phyloP scores from a whole-genome alignment of 1,140 invertebrate species.

The Trichomalopsis sarcophagae region DNA sequence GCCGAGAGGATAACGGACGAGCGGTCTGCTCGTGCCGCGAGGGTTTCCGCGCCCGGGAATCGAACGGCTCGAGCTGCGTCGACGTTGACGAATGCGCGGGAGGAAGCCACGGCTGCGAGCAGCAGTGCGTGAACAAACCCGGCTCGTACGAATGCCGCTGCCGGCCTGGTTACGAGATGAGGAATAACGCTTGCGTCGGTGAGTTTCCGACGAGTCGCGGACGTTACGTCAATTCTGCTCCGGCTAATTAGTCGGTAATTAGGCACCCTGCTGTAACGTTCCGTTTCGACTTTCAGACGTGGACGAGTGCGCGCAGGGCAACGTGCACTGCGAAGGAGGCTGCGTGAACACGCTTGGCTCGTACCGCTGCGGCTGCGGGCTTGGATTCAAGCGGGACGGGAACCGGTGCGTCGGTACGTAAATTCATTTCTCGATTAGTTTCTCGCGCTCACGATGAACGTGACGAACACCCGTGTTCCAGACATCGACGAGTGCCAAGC shows the following conservation, averaged over 20 bases:
- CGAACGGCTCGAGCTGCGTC: constrained; percentile 59
- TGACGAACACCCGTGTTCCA: constrained; percentile 55
- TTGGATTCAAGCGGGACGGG: constrained; percentile 78
- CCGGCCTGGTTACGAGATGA: constrained; percentile 81
- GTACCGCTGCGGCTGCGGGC: constrained; percentile 88
- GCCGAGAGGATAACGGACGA: constrained; percentile 76
- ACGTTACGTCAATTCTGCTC: neutral
- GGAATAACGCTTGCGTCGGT: constrained; percentile 79
- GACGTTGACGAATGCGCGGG: constrained; percentile 84
- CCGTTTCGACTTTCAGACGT: constrained; percentile 72
- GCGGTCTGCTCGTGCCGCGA: constrained; percentile 68
- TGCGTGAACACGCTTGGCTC: constrained; percentile 90
- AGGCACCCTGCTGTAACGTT: no score
- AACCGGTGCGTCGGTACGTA: constrained; percentile 61
- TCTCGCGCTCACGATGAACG: neutral
- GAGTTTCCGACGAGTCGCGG: constrained; percentile 55
- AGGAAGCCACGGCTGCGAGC: constrained; percentile 81
- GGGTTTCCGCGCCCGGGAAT: constrained; percentile 57
- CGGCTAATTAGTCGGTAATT: no score
- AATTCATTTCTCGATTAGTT: no score
- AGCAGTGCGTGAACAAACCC: constrained; percentile 86
- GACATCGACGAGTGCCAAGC: constrained; percentile 81
- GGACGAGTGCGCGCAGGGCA: constrained; percentile 72
- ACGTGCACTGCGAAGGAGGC: constrained; percentile 79
- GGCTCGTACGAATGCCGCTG: constrained; percentile 91